Evolutionary conservation across 2,113 vertebrate species (phyloP).

Genomic region (Turnix velox): DNA sequence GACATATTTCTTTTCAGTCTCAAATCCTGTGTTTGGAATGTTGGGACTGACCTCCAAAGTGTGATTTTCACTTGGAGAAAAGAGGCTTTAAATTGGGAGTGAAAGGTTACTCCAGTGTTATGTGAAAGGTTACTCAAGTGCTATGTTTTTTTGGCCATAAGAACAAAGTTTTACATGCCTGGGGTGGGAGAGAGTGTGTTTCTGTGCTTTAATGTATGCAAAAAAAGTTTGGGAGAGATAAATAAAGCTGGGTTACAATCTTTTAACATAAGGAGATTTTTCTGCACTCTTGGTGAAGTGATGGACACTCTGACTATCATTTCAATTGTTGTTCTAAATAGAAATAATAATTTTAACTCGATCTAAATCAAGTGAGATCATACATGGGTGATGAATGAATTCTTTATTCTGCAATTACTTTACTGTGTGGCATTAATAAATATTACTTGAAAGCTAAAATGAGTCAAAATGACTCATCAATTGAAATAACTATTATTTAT

Average conservation of each 20-base stretch:
- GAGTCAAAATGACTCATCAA: constrained; percentile 40
- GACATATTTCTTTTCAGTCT: not conserved
- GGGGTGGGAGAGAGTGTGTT: not conserved
- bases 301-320: not conserved
- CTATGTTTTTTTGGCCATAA: not conserved
- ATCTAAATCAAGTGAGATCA: not conserved
- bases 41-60: not conserved
- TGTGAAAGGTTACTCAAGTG: not conserved
- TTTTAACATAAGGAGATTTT: not conserved
- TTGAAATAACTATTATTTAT: constrained; percentile 17
- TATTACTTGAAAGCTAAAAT: not conserved
- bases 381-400: not conserved
- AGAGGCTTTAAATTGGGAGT: not conserved
- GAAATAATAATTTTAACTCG: not conserved
- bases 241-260: not conserved
- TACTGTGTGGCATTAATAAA: not conserved
- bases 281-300: not conserved
- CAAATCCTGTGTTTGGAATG: not conserved
- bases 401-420: not conserved
- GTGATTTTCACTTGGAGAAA: not conserved
- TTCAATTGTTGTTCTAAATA: not conserved
- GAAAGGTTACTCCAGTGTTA: not conserved
- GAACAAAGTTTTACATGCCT: not conserved
- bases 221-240: not conserved
- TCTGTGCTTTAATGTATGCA: not conserved